Base-by-base conservation (phyloP, 2,113 vertebrate genomes). In the Platysteira castanea region DNA sequence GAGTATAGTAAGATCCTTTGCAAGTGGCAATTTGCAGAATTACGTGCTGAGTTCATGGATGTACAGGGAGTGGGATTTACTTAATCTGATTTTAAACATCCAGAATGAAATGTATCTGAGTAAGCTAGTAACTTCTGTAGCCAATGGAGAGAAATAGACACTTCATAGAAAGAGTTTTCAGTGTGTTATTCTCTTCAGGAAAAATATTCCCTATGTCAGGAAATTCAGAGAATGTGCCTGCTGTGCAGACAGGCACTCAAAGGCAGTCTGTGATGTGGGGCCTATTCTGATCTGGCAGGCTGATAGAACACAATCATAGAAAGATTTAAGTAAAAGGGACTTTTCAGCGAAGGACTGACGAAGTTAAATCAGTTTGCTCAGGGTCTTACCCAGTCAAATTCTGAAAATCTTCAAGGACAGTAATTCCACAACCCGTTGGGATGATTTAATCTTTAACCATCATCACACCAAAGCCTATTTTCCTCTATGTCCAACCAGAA, bases 21-120 rank as follows among this genome's bases (percentile, higher is more conserved):
- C 30, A 76, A 94, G 67, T 80, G 50, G 53, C 59, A 90, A 73
- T 95, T 93, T 94, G 53, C 44, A 83, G 78, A 87, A 89, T n/a
- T 57, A 84, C 90, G 49, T 73, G 75, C 74, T 53, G 92, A 95
- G 69, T 82, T 93, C 82, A 79, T 54, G 64, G 63, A 50, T 31
- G 37, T 67, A 42, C n/a, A 84, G 63, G 63, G 87, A 89, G 20
- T 2, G 4, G 26, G 50, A 88, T 82, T 89, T 94, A 50, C 88
- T 83, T 82, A 0, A 69, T 39, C 37, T 88, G 53, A 49, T 60
- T 87, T 90, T 57, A 87, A 37, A 76, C 37, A 85, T 49, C 31
- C 59, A 71, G 54, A 95, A 65, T 65, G 53, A 90, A 28, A 85
- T 69, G 20, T 11, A 39, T 37, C 18, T 1, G 22, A 78, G 61